phyloP scores from a whole-genome alignment of 1,140 invertebrate genomes.

The Phymastichus coffea region DNA sequence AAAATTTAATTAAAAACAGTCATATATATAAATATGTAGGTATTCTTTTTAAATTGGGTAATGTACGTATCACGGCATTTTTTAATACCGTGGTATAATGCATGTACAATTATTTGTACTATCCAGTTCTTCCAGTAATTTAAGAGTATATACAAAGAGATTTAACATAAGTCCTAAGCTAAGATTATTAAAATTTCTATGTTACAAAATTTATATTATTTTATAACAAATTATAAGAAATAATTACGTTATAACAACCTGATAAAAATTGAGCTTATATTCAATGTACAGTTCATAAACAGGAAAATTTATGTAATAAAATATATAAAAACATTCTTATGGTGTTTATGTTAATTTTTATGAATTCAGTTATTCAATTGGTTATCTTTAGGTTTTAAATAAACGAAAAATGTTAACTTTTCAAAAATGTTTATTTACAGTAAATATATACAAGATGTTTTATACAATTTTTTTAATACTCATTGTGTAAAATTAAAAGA shows the following conservation, averaged over 20 bases:
- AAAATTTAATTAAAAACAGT: conserved; percentile 18
- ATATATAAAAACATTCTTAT: conserved; percentile 18
- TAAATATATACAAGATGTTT: too few relatives aligned
- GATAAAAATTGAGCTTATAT: conserved; percentile 18
- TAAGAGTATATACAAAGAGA: conserved; percentile 22
- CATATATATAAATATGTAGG: not conserved
- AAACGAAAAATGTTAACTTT: too few relatives aligned
- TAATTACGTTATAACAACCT: conserved; percentile 18
- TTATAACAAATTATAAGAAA: conserved; percentile 24
- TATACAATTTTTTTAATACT: too few relatives aligned
- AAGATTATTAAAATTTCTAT: conserved; percentile 13
- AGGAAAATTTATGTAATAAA: conserved; percentile 23
- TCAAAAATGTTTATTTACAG: too few relatives aligned
- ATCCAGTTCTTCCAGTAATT: conserved; percentile 26
- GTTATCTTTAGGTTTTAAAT: too few relatives aligned
- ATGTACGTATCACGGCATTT: conserved; percentile 2
- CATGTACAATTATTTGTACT: conserved; percentile 2
- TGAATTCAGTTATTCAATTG: too few relatives aligned
- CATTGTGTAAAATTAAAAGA: too few relatives aligned
- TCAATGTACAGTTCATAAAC: conserved; percentile 6
- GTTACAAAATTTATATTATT: conserved; percentile 26
- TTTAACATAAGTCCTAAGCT: conserved; percentile 9
- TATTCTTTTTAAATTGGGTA: conserved; percentile 16
- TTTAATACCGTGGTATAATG: not conserved
- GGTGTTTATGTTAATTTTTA: too few relatives aligned